Conservation (phyloP, 2,113 vertebrate genomes). For the Lycocorax pyrrhopterus region DNA sequence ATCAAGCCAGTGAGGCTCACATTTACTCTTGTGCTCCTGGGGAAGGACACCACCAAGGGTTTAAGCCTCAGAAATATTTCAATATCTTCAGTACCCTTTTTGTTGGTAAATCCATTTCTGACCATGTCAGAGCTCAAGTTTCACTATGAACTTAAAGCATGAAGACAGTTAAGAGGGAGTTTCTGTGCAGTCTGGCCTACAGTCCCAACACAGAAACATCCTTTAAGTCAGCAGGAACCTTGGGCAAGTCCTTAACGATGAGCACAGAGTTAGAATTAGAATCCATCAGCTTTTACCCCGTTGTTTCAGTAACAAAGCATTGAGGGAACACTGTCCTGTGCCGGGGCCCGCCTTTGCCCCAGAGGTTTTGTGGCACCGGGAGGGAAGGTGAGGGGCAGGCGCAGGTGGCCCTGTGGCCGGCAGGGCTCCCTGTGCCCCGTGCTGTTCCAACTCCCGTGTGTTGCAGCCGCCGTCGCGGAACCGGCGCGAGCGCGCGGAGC, state of each 20-base stretch:
- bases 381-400: neutral
- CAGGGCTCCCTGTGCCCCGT: neutral
- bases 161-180: neutral
- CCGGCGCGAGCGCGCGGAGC: slow-evolving; percentile 92
- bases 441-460: neutral
- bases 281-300: neutral
- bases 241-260: neutral
- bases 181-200: neutral
- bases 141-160: neutral
- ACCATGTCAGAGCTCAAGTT: neutral
- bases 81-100: neutral
- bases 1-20: neutral
- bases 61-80: neutral
- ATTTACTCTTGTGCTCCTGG: neutral
- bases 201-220: neutral
- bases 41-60: neutral
- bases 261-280: neutral
- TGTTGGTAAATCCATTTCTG: neutral
- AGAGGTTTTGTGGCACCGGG: neutral
- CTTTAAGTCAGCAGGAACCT: neutral
- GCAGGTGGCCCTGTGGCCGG: neutral
- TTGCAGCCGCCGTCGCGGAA: slow-evolving; percentile 94
- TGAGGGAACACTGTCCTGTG: neutral
- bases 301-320: rapidly evolving
- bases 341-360: neutral